phyloP scores from a whole-genome alignment of 2,888 invertebrate species.

The Drosophila suboccidentalis region DNA sequence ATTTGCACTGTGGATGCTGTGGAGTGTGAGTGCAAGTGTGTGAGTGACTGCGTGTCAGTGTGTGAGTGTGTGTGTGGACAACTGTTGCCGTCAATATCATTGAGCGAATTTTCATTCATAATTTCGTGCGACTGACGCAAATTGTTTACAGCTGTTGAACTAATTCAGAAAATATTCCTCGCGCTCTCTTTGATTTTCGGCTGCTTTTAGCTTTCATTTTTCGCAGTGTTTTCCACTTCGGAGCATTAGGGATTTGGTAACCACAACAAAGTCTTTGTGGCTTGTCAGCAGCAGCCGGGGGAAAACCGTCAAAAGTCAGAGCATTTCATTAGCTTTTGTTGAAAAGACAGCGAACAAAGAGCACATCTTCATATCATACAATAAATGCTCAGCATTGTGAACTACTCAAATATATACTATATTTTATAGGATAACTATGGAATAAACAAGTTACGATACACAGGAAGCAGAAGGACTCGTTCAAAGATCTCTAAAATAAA shows the following conservation, averaged over 20 bases:
- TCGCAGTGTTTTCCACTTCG: background rate
- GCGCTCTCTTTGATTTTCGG: slow-evolving; percentile 1
- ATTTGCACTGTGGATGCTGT: slow-evolving; percentile 10
- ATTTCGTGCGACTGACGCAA: slow-evolving; percentile 4
- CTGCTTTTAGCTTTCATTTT: slow-evolving; percentile 4
- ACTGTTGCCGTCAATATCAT: slow-evolving; percentile 50
- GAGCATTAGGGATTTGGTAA: background rate
- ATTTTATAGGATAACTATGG: no score
- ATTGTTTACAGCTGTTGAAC: slow-evolving; percentile 19
- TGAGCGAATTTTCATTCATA: slow-evolving; percentile 47
- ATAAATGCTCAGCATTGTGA: background rate
- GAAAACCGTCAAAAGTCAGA: background rate
- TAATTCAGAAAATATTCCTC: slow-evolving; percentile 18
- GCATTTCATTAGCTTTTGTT: background rate
- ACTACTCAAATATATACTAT: background rate
- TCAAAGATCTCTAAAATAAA: no score
- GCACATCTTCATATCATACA: background rate
- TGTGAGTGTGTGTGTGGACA: slow-evolving; percentile 20
- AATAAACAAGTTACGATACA: no score
- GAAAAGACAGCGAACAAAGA: background rate
- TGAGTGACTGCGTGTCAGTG: background rate
- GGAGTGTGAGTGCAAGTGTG: slow-evolving; percentile 4
- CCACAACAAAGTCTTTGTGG: slow-evolving; percentile 34
- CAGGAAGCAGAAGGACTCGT: no score
- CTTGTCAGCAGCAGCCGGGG: background rate